A percentile compares a stretch with the other conserved stretches of the same genome.
phyloP scores from a whole-genome alignment of 2,113 vertebrate genomes.

The Leptobrachium leishanense region DNA sequence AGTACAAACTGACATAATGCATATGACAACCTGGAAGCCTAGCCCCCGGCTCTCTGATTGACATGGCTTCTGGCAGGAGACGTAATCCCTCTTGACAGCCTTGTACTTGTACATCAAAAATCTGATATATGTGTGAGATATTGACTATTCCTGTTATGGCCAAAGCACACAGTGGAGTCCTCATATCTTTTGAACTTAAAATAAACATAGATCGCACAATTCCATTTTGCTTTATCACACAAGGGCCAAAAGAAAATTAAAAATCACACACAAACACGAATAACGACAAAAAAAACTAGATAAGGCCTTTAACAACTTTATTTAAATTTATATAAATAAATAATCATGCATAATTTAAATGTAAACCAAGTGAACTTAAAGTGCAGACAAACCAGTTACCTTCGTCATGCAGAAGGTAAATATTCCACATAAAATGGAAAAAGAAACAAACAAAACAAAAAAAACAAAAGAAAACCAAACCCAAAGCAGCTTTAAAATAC shows the following conservation, averaged over 20 bases:
- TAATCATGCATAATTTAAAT: slow-evolving; percentile 99
- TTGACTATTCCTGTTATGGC: no score
- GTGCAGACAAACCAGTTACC: slow-evolving; percentile 95
- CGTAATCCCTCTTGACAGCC: no score
- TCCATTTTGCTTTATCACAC: no score
- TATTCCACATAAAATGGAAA: slow-evolving; percentile 76
- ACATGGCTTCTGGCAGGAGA: no score
- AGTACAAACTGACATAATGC: no score
- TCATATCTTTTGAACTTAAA: no score
- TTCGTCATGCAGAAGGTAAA: slow-evolving; percentile 91
- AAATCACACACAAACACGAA: not conserved
- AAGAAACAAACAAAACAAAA: slow-evolving; percentile 48
- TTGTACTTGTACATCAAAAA: no score
- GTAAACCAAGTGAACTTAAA: slow-evolving; percentile 98
- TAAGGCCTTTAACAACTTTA: slow-evolving; percentile 97
- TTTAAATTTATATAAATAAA: slow-evolving; percentile 99
- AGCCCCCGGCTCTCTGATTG: no score
- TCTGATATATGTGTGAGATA: no score
- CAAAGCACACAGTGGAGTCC: no score
- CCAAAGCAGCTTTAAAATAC: slow-evolving; percentile 82
- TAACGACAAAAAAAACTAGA: slow-evolving; percentile 31
- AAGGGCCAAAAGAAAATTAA: not conserved
- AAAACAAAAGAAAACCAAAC: slow-evolving; percentile 29
- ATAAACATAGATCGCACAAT: no score
- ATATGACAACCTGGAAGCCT: no score